Evolutionary conservation across 2,797 vertebrate genomes (phyloP).

Genomic region (Balearica regulorum): DNA sequence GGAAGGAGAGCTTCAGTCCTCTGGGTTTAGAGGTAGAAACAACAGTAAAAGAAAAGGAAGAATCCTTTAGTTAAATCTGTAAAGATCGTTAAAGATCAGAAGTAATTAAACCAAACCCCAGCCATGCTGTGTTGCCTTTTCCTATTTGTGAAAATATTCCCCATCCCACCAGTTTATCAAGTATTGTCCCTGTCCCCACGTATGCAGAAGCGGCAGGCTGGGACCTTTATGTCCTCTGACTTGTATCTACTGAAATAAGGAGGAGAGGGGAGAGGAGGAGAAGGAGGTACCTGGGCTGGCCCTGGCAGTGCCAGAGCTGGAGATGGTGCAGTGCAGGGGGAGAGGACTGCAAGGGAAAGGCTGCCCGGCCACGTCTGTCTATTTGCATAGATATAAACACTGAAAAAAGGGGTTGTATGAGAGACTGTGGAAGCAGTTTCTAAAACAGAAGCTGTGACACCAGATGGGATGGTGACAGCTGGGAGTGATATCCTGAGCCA

Average conservation of each 20-base stretch:
- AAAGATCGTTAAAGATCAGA: background rate
- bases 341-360: background rate
- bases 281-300: background rate
- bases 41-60: background rate
- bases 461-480: background rate
- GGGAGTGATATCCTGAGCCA: background rate
- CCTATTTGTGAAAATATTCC: background rate
- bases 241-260: background rate
- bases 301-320: background rate
- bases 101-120: background rate
- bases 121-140: background rate
- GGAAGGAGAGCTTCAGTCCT: background rate
- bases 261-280: background rate
- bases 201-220: background rate
- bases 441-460: background rate
- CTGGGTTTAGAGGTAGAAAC: background rate
- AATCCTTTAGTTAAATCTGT: background rate
- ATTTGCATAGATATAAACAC: background rate
- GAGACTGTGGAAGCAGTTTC: background rate
- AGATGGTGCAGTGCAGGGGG: accelerated
- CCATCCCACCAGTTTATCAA: background rate
- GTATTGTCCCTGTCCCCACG: accelerated
- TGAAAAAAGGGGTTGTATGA: background rate
- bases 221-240: background rate
- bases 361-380: background rate